Base-by-base conservation (phyloP, 2,888 invertebrate genomes). In the Ceriagrion tenellum region DNA sequence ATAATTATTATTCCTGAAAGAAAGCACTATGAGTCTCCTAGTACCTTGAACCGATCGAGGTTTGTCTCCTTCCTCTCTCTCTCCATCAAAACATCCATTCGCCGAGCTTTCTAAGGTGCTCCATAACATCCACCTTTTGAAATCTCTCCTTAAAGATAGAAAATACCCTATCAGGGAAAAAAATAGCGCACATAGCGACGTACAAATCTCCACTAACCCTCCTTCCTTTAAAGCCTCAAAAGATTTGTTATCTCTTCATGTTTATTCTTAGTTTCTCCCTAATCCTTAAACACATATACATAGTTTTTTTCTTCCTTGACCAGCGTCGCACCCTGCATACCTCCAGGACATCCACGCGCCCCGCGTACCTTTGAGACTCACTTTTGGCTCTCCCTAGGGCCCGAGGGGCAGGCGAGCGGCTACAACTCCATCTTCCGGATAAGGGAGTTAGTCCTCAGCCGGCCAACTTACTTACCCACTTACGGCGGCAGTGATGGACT, bases 401-500 rank as follows among this genome's bases (percentile, higher is more conserved):
- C 88, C 47, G 40, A 3, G 47, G 88, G 8, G 55, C 23, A 55
- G 30, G 90, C 90, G 3, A 47, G 47, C 47, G 47, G 47, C 47
- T 47, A 47, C 47, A 30, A n/a, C 90, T 90, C 90, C 90, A 90
- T 90, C 90, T 59, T 18, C 90, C 13, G 90, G 90, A 55, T 55
- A 88, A 47, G 88, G 16, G 47, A 88, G 47, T 88, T 88, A 88
- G 26, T 88, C 88, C 47, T 88, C 88, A 47, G 40, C 40, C 88
- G 40, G 30, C 56, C 56, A 90, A 90, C 56, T 59, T 59, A 56
- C 56, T 90, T 90, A 90, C 59, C 90, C 90, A 59, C 90, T 90
- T 90, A 90, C n/a, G 90, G 90, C n/a, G 90, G 55, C 30, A 90
- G 55, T 30, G 90, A 90, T 90, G 90, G 90, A 90, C 90, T 90